Evolutionary conservation across 2,797 vertebrate species (phyloP), one percentile per base, ranked within the genome.

Genomic region (Sebastes diploproa): DNA sequence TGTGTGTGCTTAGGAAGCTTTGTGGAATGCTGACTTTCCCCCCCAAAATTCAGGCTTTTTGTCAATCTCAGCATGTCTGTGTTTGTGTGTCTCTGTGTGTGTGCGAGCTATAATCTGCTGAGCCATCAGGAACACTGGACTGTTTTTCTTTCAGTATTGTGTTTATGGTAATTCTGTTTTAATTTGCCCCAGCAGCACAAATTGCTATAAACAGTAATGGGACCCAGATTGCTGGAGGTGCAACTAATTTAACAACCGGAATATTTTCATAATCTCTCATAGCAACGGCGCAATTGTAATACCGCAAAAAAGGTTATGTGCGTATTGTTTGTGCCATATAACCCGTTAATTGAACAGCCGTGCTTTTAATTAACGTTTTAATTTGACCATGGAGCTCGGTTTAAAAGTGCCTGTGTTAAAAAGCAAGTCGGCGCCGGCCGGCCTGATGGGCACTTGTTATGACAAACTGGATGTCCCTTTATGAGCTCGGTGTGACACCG

Each of bases 321-420:
- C 7, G 1, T 25, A 60, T 67, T 62, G 65, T 79, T 85, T 70
- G 72, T 69, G 52, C 63, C 54, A 23, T 67, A 72, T 72, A 69
- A 85, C 34, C 50, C 27, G 12, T 42, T 75, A 71, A 73, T 38
- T 75, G 36, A 61, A 75, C 63, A 85, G 73, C 60, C 5, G 1
- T 46, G 72, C 58, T 83, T 87, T 86, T 80, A 80, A 87, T 81
- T 79, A 78, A 61, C n/a, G 25, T 46, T 77, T 84, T 75, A 67
- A 87, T 90, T 65, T 69, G 64, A 60, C 72, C 66, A 11, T 52
- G 32, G 71, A 75, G 84, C 76, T 78, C 55, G 18, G 22, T 72
- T 83, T 71, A 56, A 79, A 25, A 59, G 36, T 54, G 54, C 6
- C 13, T 58, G 32, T 59, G 82, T 77, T 72, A 76, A 78, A 81